Percentiles rank a stretch among this genome's conserved stretches.
Conservation (phyloP, 2,113 vertebrate genomes). For the Trematocara stigmaticum region DNA sequence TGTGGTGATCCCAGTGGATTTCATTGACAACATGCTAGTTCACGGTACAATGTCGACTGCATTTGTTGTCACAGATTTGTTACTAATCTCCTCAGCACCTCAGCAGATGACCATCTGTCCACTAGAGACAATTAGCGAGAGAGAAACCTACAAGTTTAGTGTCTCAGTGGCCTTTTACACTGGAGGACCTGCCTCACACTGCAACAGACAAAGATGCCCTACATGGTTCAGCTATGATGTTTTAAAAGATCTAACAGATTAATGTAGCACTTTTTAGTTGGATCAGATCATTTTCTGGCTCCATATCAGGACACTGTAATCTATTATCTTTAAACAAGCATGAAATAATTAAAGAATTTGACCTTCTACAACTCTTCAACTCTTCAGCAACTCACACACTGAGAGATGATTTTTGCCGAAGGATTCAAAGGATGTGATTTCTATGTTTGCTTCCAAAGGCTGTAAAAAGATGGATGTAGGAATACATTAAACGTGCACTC, state of each 20-base stretch:
- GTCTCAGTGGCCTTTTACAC: background rate
- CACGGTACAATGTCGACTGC: background rate
- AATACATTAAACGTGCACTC: fast-evolving
- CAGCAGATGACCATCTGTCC: constrained; percentile 46
- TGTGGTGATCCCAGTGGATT: background rate
- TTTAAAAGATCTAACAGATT: background rate
- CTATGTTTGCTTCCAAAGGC: background rate
- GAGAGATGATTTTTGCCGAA: background rate
- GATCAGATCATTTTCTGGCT: background rate
- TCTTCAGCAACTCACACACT: background rate
- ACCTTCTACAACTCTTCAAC: background rate
- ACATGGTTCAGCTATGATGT: background rate
- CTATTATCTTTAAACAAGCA: background rate
- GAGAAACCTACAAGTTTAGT: constrained; percentile 15
- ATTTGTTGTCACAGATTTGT: constrained; percentile 36
- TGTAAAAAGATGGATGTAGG: background rate
- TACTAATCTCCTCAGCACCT: constrained; percentile 45
- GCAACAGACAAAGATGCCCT: background rate
- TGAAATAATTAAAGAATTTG: background rate
- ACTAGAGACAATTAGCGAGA: constrained; percentile 37
- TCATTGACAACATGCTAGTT: background rate
- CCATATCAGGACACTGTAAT: background rate
- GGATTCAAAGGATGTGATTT: background rate
- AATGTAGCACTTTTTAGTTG: background rate
- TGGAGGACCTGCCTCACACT: background rate